Base-by-base conservation (phyloP, 1,140 invertebrate genomes). In the Monomorium pharaonis region DNA sequence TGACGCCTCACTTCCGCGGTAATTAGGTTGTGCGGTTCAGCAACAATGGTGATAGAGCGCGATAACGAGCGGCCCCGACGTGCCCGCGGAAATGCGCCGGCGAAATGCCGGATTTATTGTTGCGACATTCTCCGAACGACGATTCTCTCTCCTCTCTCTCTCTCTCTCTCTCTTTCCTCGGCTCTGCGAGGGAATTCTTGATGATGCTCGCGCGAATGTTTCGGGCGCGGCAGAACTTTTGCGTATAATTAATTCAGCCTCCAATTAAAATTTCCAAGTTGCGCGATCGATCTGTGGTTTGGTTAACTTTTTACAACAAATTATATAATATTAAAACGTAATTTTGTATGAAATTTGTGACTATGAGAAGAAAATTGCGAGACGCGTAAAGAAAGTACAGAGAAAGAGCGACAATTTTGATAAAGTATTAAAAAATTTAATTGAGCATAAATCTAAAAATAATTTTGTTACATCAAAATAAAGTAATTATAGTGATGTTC, bases 11-110 rank as follows among this genome's bases (percentile, higher is more conserved):
- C 84, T 88, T 86, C 84, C 84, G 76, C 86, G 84, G 84, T 86
- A 86, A 86, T 88, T 88, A 88, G 70, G 75, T 81, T 81, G 76
- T 86, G 84, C 84, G 84, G 84, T 86, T 86, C 84, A 70, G 84
- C 77, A 86, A 86, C 84, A 86, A 81, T 86, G 65, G 76, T 70
- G 84, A 86, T 86, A 63, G 63, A 86, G 42, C 67, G 65, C 84
- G 84, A 86, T 86, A 86, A 86, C 84, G 84, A 83, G 78, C 78
- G 58, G 27, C 37, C 27, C n/a, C 78, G 78, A 81, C 65, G 65
- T 81, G 56, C 65, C 81, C 84, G 75, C 84, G 84, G 76, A 86
- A 86, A 83, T 67, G 84, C 84, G 77, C 76, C 65, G 76, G 62
- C 84, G 84, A 78, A 85, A 85, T 85, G 84, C 84, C 51, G 75